phyloP scores from a whole-genome alignment of 64 coral and sea anemone species.

The Anthopleura sola region DNA sequence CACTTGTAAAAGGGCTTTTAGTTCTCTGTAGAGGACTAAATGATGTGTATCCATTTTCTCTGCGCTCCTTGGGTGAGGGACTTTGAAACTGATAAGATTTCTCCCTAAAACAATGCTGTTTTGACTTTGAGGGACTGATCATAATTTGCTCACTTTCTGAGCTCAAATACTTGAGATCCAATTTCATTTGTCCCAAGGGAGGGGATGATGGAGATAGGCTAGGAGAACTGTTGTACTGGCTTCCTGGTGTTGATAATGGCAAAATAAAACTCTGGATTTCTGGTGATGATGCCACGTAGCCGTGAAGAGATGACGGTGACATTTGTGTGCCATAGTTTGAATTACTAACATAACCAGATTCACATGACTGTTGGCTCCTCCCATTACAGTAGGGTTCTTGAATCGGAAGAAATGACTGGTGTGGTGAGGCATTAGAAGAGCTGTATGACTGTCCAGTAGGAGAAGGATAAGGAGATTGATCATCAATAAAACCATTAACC shows the following conservation, averaged over 20 bases:
- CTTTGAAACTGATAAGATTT: background rate
- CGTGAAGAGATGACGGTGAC: slow-evolving; percentile 64
- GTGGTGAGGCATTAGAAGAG: slow-evolving; percentile 56
- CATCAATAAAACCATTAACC: slow-evolving; percentile 86
- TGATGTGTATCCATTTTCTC: slow-evolving; percentile 47
- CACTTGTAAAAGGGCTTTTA: slow-evolving; percentile 72
- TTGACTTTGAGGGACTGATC: slow-evolving; percentile 16
- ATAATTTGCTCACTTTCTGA: slow-evolving; percentile 18
- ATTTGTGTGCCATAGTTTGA: slow-evolving; percentile 49
- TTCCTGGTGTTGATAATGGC: slow-evolving; percentile 36
- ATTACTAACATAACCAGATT: slow-evolving; percentile 75
- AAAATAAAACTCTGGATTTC: slow-evolving; percentile 43
- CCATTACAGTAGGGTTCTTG: slow-evolving; percentile 58
- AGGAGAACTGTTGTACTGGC: slow-evolving; percentile 73
- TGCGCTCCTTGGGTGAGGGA: background rate
- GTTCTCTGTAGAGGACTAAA: slow-evolving; percentile 40
- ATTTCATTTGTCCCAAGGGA: slow-evolving; percentile 45
- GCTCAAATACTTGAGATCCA: slow-evolving; percentile 36
- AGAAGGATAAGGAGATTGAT: slow-evolving; percentile 83
- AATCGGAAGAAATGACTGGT: slow-evolving; percentile 73
- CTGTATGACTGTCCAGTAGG: slow-evolving; percentile 78
- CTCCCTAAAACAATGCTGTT: background rate
- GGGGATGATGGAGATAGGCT: slow-evolving; percentile 92
- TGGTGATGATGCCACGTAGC: slow-evolving; percentile 58
- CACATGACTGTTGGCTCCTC: slow-evolving; percentile 69